Evolutionary conservation across 2,888 invertebrate species (phyloP).

Genomic region (Orchestes rusci): DNA sequence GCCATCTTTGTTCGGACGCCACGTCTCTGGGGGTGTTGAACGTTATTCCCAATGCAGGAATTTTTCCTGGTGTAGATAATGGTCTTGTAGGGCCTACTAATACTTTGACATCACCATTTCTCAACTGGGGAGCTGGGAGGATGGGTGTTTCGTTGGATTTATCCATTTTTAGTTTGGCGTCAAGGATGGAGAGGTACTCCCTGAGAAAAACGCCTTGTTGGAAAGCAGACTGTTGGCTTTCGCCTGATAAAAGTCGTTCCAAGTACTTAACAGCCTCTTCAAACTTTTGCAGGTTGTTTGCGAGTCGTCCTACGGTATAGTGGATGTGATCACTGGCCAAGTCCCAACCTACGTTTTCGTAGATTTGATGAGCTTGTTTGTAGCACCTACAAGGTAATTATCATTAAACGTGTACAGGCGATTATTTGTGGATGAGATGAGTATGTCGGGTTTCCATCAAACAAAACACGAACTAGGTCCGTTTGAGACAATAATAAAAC

Average conservation of each 20-base stretch:
- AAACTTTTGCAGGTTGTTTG: constrained; percentile 68
- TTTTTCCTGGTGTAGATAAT: constrained; percentile 50
- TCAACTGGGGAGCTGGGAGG: constrained; percentile 69
- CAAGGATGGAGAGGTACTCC: constrained; percentile 80
- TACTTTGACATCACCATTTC: constrained; percentile 61
- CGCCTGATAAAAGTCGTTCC: constrained; percentile 65
- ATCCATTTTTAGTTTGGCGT: constrained; percentile 49
- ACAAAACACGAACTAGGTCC: no score
- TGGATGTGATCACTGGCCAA: constrained; percentile 93
- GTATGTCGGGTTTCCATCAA: no score
- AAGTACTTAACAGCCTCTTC: constrained; percentile 68
- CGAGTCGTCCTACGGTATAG: constrained; percentile 87
- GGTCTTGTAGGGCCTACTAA: constrained; percentile 57
- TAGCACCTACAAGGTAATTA: constrained; percentile 57
- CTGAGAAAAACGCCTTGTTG: constrained; percentile 77
- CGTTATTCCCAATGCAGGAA: constrained; percentile 49
- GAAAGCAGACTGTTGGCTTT: constrained; percentile 60
- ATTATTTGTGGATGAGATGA: no score
- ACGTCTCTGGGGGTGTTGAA: constrained; percentile 37
- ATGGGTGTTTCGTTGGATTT: constrained; percentile 41
- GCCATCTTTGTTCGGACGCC: constrained; percentile 50
- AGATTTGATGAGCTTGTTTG: constrained; percentile 79
- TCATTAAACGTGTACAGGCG: no score
- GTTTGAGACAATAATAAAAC: no score
- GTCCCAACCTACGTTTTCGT: constrained; percentile 72